Evolutionary conservation across 2,888 invertebrate species (phyloP).

Genomic region (Rhagonycha lutea): DNA sequence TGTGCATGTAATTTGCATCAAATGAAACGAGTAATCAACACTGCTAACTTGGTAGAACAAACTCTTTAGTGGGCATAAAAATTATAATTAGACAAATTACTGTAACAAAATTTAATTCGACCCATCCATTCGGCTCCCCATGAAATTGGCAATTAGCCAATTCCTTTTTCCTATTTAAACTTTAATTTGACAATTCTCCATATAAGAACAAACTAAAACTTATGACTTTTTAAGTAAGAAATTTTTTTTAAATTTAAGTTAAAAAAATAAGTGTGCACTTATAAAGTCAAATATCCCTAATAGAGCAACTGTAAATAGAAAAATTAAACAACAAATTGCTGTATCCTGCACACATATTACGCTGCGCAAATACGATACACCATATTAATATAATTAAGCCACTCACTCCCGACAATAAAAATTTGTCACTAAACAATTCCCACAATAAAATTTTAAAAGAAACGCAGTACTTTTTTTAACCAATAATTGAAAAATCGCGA

Average conservation of each 20-base stretch:
- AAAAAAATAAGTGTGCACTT: neutral
- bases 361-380: slow-evolving; percentile 7
- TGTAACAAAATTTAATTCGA: neutral
- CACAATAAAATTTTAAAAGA: neutral
- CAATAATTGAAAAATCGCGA: neutral
- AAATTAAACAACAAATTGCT: slow-evolving; percentile 31
- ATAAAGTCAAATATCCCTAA: neutral
- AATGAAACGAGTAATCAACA: neutral
- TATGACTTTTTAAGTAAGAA: neutral
- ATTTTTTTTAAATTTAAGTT: neutral
- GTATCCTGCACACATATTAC: slow-evolving; percentile 27
- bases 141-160: neutral
- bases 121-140: neutral
- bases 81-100: neutral
- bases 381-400: slow-evolving; percentile 1
- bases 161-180: neutral
- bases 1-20: neutral
- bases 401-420: neutral
- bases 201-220: neutral
- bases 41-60: neutral
- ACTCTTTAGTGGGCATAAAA: neutral
- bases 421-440: neutral
- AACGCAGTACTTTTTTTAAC: neutral
- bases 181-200: neutral
- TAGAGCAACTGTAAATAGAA: slow-evolving; percentile 11